phyloP scores from a whole-genome alignment of 2,113 vertebrate species.

The Corythaixoides concolor region DNA sequence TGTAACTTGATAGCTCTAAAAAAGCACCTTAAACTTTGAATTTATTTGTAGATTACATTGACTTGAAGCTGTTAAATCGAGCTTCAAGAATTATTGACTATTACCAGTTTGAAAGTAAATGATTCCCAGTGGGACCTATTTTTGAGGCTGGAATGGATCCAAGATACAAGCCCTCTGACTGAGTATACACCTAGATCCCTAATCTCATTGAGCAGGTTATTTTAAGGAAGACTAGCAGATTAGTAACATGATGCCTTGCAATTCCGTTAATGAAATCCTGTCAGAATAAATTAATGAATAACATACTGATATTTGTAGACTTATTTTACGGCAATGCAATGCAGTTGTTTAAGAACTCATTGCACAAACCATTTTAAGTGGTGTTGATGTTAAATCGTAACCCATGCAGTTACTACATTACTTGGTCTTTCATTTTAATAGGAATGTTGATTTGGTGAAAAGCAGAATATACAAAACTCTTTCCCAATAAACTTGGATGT shows the following conservation, averaged over 20 bases:
- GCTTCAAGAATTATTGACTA: constrained; percentile 67
- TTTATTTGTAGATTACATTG: constrained; percentile 4
- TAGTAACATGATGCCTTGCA: constrained; percentile 60
- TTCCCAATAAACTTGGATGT: neutral
- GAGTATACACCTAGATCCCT: constrained; percentile 78
- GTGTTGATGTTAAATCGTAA: neutral
- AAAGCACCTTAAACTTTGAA: neutral
- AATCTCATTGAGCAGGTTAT: constrained; percentile 76
- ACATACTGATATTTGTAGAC: constrained; percentile 33
- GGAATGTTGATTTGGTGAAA: neutral
- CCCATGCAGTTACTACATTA: neutral
- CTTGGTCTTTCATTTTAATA: neutral
- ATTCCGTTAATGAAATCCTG: constrained; percentile 73
- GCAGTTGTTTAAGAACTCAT: neutral
- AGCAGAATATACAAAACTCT: neutral
- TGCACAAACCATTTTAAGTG: neutral
- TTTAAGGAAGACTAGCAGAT: constrained; percentile 64
- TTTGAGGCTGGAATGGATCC: constrained; percentile 70
- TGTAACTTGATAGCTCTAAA: neutral
- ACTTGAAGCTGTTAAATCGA: constrained; percentile 15
- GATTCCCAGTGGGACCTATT: constrained; percentile 71
- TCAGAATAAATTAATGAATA: constrained; percentile 60
- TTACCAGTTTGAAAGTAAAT: constrained; percentile 76
- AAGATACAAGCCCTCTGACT: constrained; percentile 68
- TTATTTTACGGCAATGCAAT: constrained; percentile 12